Conservation (phyloP, 2,113 vertebrate genomes). For the Caretta caretta region DNA sequence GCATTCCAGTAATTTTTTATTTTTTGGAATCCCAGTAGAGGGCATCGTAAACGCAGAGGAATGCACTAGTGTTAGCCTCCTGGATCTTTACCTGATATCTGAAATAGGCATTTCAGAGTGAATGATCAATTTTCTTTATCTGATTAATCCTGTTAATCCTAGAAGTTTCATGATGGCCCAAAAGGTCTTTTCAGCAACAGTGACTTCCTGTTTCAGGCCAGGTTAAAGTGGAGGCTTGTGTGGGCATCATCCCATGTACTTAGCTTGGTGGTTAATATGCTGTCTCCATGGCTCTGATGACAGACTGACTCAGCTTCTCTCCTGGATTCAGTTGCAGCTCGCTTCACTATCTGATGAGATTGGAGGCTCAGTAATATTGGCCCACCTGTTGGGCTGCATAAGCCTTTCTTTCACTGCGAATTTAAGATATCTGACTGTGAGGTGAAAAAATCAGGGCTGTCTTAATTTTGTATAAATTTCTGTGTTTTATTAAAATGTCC, state of each 20-base stretch:
- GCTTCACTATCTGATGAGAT: constrained; percentile 67
- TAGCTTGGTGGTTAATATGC: constrained; percentile 37
- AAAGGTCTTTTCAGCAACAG: constrained; percentile 83
- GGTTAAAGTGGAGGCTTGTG: constrained; percentile 62
- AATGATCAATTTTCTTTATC: constrained; percentile 87
- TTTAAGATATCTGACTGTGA: constrained; percentile 44
- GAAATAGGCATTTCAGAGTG: constrained; percentile 77
- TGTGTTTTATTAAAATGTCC: constrained; percentile 2
- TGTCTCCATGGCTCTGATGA: constrained; percentile 69
- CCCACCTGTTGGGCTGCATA: constrained; percentile 53
- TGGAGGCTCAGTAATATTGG: constrained; percentile 42
- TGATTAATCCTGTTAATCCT: constrained; percentile 94
- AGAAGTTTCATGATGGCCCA: constrained; percentile 85
- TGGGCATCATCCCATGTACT: constrained; percentile 59
- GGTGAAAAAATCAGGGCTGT: constrained; percentile 5
- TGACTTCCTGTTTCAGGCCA: constrained; percentile 76
- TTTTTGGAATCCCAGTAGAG: constrained; percentile 86
- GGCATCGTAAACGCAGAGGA: constrained; percentile 84
- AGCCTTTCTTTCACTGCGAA: constrained; percentile 66
- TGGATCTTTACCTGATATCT: constrained; percentile 79
- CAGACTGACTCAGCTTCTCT: constrained; percentile 62
- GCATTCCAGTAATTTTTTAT: constrained; percentile 30
- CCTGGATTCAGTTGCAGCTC: constrained; percentile 70
- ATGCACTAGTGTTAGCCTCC: constrained; percentile 31
- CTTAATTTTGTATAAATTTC: constrained; percentile 32